Evolutionary conservation across 2,888 invertebrate genomes (phyloP).

Genomic region (Parnassius glacialis): DNA sequence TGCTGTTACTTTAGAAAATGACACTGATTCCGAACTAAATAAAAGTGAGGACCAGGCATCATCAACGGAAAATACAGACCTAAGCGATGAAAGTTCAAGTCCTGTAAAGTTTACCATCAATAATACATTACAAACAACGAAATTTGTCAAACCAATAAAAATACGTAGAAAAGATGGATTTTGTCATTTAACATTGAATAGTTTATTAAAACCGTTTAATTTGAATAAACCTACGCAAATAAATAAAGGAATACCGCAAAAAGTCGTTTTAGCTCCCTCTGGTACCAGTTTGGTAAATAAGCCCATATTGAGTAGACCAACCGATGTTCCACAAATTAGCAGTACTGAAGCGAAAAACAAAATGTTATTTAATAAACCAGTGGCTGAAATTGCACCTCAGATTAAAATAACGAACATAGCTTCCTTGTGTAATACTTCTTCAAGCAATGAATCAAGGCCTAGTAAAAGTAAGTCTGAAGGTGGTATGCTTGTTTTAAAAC

Average conservation of each 20-base stretch:
- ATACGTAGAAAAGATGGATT: constrained; percentile 60
- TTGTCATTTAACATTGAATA: constrained; percentile 50
- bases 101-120: constrained; percentile 16
- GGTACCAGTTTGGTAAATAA: constrained; percentile 1
- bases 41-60: constrained; percentile 1
- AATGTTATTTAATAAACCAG: constrained; percentile 32
- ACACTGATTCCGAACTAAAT: constrained; percentile 4
- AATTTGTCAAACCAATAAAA: constrained; percentile 62
- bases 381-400: constrained; percentile 49
- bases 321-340: neutral
- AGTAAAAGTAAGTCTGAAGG: constrained; percentile 37
- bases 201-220: constrained; percentile 36
- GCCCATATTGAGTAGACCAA: neutral
- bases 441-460: constrained; percentile 8
- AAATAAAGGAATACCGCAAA: neutral
- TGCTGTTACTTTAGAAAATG: constrained; percentile 37
- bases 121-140: constrained; percentile 21
- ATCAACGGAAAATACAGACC: constrained; percentile 19
- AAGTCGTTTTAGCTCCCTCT: neutral
- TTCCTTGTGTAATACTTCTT: constrained; percentile 11
- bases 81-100: constrained; percentile 27
- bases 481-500: constrained; percentile 66
- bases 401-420: constrained; percentile 41
- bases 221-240: constrained; percentile 10
- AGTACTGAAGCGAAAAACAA: constrained; percentile 2